Conservation (phyloP, 1,140 invertebrate species). For the Cataglyphis hispanica region DNA sequence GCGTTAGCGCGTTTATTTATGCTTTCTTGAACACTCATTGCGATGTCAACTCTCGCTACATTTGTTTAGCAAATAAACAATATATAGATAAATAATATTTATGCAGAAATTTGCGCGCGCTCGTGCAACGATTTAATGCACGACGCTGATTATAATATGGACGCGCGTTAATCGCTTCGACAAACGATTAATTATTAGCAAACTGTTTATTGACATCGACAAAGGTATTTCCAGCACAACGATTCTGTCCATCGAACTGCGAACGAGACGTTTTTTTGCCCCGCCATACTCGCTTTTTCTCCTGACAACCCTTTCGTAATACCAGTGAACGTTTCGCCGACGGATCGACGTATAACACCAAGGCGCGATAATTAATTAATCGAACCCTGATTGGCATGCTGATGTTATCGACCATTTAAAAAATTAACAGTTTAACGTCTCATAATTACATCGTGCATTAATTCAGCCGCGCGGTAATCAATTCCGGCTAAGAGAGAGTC, state of each 20-base stretch:
- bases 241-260: conserved; percentile 63
- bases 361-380: conserved; percentile 53
- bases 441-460: conserved; percentile 50
- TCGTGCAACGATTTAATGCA: conserved; percentile 46
- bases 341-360: conserved; percentile 25
- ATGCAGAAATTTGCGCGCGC: conserved; percentile 41
- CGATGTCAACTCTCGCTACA: conserved; percentile 7
- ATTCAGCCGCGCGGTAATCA: conserved; percentile 44
- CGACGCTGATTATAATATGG: conserved; percentile 55
- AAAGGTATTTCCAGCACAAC: conserved; percentile 61
- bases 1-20: conserved; percentile 17
- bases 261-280: conserved; percentile 54
- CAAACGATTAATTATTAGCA: conserved; percentile 62
- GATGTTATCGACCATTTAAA: conserved; percentile 50
- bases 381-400: conserved; percentile 44
- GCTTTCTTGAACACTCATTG: conserved; percentile 29
- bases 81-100: conserved; percentile 61
- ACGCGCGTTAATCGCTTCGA: conserved; percentile 51
- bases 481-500: conserved; percentile 35
- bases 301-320: conserved; percentile 39
- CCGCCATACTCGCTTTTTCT: conserved; percentile 38
- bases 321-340: conserved; percentile 37
- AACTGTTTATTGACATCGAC: conserved; percentile 65
- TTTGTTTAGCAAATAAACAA: conserved; percentile 33
- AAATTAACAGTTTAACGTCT: conserved; percentile 56